A percentile compares a stretch with the other conserved stretches of the same genome.
Conservation (phyloP, 2,797 vertebrate species). For the Protosalanx chinensis region DNA sequence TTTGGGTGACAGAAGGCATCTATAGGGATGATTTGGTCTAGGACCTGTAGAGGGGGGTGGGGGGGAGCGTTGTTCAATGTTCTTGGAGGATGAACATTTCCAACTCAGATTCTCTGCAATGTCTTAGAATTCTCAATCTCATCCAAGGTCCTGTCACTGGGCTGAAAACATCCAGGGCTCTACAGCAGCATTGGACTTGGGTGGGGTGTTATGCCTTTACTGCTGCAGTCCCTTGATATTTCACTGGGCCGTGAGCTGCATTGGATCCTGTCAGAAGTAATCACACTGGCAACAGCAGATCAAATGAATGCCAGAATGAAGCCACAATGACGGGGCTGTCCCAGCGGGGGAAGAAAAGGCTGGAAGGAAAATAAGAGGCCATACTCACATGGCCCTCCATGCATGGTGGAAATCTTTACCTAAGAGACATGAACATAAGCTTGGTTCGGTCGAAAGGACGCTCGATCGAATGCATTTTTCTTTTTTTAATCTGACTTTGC, state of each 20-base stretch:
- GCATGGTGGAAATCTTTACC: background rate
- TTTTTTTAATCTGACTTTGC: background rate
- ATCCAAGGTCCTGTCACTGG: background rate
- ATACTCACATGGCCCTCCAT: background rate
- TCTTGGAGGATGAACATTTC: too few relatives aligned
- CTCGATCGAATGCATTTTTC: background rate
- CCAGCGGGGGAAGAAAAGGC: background rate
- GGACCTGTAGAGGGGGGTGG: too few relatives aligned
- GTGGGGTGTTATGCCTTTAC: background rate
- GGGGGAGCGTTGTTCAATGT: too few relatives aligned
- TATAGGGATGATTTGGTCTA: too few relatives aligned
- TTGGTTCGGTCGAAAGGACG: background rate
- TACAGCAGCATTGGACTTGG: background rate
- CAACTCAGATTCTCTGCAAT: background rate
- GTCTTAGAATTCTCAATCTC: background rate
- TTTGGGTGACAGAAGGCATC: too few relatives aligned
- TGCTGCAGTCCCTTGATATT: background rate
- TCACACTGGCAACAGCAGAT: background rate
- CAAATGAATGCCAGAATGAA: conserved; percentile 3
- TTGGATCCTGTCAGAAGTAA: conserved; percentile 8
- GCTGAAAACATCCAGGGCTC: background rate
- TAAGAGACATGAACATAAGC: background rate
- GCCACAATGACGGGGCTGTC: background rate
- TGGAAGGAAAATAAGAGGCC: background rate
- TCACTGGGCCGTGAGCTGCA: background rate